These are phyloP conservation scores for Scytalopus superciliaris DNA, from an alignment of 2,113 vertebrate genomes.

Conservation along the genomic window DNA sequence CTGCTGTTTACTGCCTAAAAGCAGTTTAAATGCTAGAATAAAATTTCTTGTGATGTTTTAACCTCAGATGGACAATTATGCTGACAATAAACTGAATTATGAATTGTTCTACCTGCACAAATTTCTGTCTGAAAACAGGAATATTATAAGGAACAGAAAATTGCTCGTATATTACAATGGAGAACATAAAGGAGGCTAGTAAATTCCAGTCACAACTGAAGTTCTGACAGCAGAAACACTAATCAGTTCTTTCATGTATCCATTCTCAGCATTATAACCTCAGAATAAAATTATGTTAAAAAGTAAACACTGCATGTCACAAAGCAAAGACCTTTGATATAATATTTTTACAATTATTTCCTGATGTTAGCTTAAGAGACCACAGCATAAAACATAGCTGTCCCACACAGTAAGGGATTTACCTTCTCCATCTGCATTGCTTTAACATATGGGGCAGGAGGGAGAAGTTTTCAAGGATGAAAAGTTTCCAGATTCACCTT, in stretches of 20 bases:
- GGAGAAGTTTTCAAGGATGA: background rate
- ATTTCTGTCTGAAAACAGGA: background rate
- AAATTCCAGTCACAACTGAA: background rate
- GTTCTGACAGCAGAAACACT: background rate
- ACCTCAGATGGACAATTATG: background rate
- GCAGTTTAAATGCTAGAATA: background rate
- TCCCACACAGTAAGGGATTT: conserved; percentile 1
- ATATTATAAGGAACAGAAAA: background rate
- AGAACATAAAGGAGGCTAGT: conserved; percentile 24
- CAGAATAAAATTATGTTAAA: background rate
- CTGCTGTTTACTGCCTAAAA: background rate
- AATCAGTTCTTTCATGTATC: background rate
- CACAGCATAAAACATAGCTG: background rate
- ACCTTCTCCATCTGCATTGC: background rate
- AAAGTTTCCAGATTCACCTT: conserved; percentile 4
- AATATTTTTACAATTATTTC: conserved; percentile 10
- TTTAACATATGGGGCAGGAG: background rate
- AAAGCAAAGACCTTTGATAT: background rate
- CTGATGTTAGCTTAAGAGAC: conserved; percentile 6
- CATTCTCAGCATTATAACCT: background rate
- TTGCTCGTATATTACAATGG: background rate
- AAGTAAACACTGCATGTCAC: background rate
- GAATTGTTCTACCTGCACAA: background rate
- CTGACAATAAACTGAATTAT: background rate
- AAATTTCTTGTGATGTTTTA: background rate